Evolutionary conservation across 1,140 invertebrate genomes (phyloP).

Genomic region (Diachasmimorpha longicaudata): DNA sequence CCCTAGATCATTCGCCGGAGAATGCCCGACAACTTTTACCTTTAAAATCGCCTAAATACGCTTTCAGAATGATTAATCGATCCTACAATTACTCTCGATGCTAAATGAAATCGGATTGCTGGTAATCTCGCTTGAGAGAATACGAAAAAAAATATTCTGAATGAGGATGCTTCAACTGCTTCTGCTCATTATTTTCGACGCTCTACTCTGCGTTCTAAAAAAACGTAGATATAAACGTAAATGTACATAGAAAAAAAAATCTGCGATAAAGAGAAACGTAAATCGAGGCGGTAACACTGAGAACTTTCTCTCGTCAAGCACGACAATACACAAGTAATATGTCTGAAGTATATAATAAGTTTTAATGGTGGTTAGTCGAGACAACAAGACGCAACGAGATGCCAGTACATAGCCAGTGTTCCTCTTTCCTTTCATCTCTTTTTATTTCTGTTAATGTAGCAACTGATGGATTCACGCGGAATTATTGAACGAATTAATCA

Average conservation of each 20-base stretch:
- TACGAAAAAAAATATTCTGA: not conserved
- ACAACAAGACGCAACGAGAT: conserved; percentile 45
- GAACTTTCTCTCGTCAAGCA: conserved; percentile 18
- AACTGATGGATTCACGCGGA: not conserved
- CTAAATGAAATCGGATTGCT: not conserved
- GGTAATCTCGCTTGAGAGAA: conserved; percentile 1
- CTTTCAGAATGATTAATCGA: not conserved
- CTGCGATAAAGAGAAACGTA: not conserved
- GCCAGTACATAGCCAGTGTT: conserved; percentile 59
- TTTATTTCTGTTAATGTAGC: not conserved
- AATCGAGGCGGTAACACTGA: not conserved
- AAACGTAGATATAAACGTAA: not conserved
- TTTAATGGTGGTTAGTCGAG: conserved; percentile 10
- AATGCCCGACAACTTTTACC: not conserved
- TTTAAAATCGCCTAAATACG: not conserved
- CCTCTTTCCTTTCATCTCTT: not conserved
- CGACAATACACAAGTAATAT: conserved; percentile 29
- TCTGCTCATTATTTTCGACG: conserved; percentile 26
- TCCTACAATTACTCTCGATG: not conserved
- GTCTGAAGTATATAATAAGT: conserved; percentile 28
- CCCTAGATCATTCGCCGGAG: not conserved
- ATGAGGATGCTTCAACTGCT: conserved; percentile 22
- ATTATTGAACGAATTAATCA: conserved; percentile 26
- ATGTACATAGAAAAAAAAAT: not conserved
- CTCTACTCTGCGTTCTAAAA: not conserved